Base-by-base conservation (phyloP, 2,113 vertebrate genomes). In the Haemorhous mexicanus region DNA sequence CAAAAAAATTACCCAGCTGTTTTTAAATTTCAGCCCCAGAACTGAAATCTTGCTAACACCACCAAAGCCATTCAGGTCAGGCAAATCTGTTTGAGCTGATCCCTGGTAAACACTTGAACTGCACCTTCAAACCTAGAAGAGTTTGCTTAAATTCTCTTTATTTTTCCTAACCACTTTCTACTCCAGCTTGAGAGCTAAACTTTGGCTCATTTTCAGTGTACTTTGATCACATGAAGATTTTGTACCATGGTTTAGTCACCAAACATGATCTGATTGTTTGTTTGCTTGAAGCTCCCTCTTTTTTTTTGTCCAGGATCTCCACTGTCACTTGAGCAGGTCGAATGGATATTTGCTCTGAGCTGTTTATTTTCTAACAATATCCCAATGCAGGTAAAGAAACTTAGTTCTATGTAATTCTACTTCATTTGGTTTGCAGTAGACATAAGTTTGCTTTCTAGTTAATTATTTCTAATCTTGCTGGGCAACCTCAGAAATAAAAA, bases 391-490 rank as follows among this genome's bases (percentile, higher is more conserved):
- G 63, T n/a, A 55, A 76, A 90, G 84, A 79, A 91, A 56, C 58
- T 28, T 22, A 46, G 37, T 50, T 79, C 67, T 63, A 3, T 5
- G 50, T 59, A 74, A 59, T 47, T 64, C 55, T 80, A 86, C 76
- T 52, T 59, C 3, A 0, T 87, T 84, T 84, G 64, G 46, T 92
- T 91, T 93, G 87, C 82, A 73, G 58, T 3, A n/a, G 44, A 61
- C 44, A 49, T 4, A 32, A 28, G 75, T 88, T 96, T 96, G 76
- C 82, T 86, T 81, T 92, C 79, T 91, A 68, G 90, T 94, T 95
- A 96, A 94, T 96, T 84, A 95, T 96, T 94, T 84, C 90, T 90
- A 63, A 90, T 74, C 82, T 64, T 87, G 66, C 70, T 91, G 77
- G 66, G 79, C 84, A 82, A 79, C 41, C 75, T 87, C 68, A 77